Conservation (phyloP, 2,797 vertebrate species). For the Chloroceryle amazona region DNA sequence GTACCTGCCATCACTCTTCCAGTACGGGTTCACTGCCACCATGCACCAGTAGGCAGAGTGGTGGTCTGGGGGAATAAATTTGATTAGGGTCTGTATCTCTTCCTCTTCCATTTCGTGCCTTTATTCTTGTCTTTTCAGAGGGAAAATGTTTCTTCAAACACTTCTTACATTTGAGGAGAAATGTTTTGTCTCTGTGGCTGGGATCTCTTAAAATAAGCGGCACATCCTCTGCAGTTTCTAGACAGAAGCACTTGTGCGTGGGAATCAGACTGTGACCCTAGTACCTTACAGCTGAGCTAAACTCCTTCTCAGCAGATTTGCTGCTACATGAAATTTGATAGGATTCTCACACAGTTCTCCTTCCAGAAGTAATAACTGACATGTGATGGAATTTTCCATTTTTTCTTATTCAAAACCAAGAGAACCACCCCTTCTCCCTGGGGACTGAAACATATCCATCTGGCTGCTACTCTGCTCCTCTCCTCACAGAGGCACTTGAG, state of each 20-base stretch:
- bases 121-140: not conserved
- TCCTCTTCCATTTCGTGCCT: not conserved
- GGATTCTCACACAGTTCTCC: not conserved
- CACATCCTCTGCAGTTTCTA: not conserved
- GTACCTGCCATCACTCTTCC: not conserved
- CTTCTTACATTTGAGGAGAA: not conserved
- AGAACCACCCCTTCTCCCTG: slow-evolving; percentile 28
- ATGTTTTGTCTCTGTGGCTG: not conserved
- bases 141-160: not conserved
- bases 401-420: not conserved
- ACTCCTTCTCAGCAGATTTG: slow-evolving; percentile 40
- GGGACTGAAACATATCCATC: not conserved
- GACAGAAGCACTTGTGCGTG: not conserved
- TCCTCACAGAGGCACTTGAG: not conserved
- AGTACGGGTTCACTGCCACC: not conserved
- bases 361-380: slow-evolving; percentile 32
- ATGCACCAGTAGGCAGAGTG: not conserved
- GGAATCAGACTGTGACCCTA: slow-evolving; percentile 8
- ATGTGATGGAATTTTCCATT: slow-evolving; percentile 44
- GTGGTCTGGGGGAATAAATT: not conserved
- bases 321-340: slow-evolving; percentile 32
- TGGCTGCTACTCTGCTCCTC: not conserved
- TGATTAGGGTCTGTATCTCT: not conserved
- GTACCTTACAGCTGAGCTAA: not conserved
- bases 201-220: not conserved